Evolutionary conservation across 2,888 invertebrate genomes (phyloP).

Genomic region (Agrotis clavis): DNA sequence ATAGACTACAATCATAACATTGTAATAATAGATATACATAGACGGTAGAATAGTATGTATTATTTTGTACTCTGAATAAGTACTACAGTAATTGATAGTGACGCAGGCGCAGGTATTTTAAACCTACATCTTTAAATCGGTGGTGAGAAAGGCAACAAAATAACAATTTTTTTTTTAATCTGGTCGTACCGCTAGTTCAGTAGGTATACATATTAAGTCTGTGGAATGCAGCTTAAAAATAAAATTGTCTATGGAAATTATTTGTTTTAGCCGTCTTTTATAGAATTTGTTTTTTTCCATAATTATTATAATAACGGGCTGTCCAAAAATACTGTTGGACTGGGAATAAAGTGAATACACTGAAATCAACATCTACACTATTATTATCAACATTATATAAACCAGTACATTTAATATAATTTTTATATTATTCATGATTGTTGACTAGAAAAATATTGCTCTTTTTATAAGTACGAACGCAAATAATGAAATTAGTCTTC

Average conservation of each 20-base stretch:
- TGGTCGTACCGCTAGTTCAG: constrained; percentile 7
- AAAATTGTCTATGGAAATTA: background rate
- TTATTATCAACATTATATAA: constrained; percentile 25
- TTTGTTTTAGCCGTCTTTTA: constrained; percentile 6
- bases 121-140: background rate
- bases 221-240: background rate
- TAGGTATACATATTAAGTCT: background rate
- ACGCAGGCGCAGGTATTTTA: background rate
- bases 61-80: constrained; percentile 23
- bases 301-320: constrained; percentile 12
- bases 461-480: constrained; percentile 64
- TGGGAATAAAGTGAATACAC: constrained; percentile 5
- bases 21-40: background rate
- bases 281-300: constrained; percentile 8
- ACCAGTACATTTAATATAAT: constrained; percentile 39
- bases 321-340: background rate
- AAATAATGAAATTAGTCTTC: constrained; percentile 18
- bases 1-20: constrained; percentile 49
- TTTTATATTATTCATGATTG: constrained; percentile 49
- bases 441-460: constrained; percentile 69
- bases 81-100: background rate
- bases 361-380: constrained; percentile 31
- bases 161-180: background rate
- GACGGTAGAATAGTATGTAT: constrained; percentile 11
- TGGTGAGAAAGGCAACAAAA: background rate